A percentile compares a stretch with the other conserved stretches of the same genome.
phyloP scores from a whole-genome alignment of 2,113 vertebrate species.

The Oceanites oceanicus region DNA sequence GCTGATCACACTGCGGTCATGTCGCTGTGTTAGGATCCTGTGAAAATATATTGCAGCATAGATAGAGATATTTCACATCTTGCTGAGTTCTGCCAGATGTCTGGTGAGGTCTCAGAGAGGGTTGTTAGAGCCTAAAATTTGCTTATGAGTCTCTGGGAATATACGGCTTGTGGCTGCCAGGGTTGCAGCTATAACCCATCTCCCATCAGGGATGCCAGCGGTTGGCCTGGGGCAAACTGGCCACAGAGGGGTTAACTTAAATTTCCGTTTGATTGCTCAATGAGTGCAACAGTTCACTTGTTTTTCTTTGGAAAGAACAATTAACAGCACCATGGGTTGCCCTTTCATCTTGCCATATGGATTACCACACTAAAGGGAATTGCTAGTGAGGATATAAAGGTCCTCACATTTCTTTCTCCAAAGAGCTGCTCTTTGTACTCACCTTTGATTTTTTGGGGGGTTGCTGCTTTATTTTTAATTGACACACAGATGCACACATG shows the following conservation, averaged over 20 bases:
- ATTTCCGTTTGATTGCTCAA: not conserved
- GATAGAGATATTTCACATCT: not conserved
- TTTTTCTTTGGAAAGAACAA: conserved; percentile 15
- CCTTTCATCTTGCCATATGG: not conserved
- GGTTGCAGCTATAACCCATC: not conserved
- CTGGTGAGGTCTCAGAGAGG: not conserved
- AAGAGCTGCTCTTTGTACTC: not conserved
- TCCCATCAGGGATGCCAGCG: not conserved
- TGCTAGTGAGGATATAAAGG: not conserved
- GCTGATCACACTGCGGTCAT: not conserved
- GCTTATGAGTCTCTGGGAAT: not conserved
- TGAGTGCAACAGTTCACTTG: not conserved
- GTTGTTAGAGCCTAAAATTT: not conserved
- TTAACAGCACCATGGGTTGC: not conserved
- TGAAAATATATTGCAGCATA: not conserved
- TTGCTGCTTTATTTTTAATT: not conserved
- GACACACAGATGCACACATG: not conserved
- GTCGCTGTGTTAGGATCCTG: not conserved
- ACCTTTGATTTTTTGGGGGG: not conserved
- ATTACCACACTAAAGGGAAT: conserved; percentile 11
- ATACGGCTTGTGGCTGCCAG: not conserved
- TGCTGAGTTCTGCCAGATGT: not conserved
- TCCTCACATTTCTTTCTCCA: not conserved
- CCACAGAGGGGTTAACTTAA: not conserved
- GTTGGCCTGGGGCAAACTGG: not conserved